Conservation (phyloP, 1,140 invertebrate species). For the Mizuhopecten yessoensis region DNA sequence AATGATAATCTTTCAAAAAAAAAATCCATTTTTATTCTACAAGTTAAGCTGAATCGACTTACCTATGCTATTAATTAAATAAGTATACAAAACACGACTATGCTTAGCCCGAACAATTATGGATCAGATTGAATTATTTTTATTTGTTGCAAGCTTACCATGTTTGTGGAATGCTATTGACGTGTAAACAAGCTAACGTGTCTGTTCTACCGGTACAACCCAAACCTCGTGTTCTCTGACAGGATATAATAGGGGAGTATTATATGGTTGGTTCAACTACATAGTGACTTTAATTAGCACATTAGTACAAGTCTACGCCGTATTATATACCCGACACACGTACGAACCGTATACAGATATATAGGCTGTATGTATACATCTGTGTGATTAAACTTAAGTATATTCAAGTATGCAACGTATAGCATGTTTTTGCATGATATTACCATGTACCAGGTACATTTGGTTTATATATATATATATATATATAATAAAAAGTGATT, state of each 20-base stretch:
- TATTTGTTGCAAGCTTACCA: background rate
- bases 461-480: no score
- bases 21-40: no score
- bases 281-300: background rate
- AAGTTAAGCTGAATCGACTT: no score
- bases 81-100: no score
- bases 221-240: background rate
- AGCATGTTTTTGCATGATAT: background rate
- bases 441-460: background rate
- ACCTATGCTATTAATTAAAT: no score
- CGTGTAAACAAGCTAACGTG: background rate
- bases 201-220: background rate
- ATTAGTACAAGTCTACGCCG: background rate
- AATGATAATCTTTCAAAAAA: no score
- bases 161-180: background rate
- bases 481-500: no score
- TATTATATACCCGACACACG: background rate
- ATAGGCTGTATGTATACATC: background rate
- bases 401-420: background rate
- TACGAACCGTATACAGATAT: background rate
- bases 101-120: no score
- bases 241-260: background rate
- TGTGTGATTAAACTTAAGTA: background rate
- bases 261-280: background rate
- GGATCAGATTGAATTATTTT: background rate